These are phyloP conservation scores for Trilocha varians DNA, from an alignment of 2,888 invertebrate species.

Conservation along the genomic window DNA sequence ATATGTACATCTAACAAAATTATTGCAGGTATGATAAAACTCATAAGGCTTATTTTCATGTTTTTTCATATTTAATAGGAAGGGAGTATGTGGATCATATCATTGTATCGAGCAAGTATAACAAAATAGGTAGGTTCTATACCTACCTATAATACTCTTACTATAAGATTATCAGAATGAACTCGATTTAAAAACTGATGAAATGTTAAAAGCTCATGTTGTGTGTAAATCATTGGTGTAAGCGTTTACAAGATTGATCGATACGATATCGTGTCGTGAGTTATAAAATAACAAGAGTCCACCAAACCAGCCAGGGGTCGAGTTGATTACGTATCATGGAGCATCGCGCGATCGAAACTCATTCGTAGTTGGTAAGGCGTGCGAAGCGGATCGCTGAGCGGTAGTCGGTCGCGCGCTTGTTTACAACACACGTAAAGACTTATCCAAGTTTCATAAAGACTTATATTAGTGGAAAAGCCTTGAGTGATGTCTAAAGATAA, in stretches of 20 bases:
- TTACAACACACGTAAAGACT: conserved; percentile 6
- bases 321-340: neutral
- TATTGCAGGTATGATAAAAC: too few species aligned
- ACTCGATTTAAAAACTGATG: too few species aligned
- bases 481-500: conserved; percentile 52
- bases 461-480: conserved; percentile 12
- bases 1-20: too few species aligned
- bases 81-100: too few species aligned
- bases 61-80: too few species aligned
- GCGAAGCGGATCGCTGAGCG: conserved; percentile 65
- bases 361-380: conserved; percentile 46
- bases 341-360: conserved; percentile 12
- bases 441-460: neutral
- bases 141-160: too few species aligned
- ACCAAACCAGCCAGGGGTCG: neutral
- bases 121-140: too few species aligned
- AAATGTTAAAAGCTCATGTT: too few species aligned
- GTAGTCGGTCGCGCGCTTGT: conserved; percentile 51
- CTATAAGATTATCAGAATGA: too few species aligned
- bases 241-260: neutral
- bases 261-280: neutral
- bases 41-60: too few species aligned
- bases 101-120: too few species aligned
- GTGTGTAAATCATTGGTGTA: too few species aligned
- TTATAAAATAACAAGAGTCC: neutral